These are phyloP conservation scores for Anastrepha ludens DNA, from an alignment of 1,140 invertebrate genomes.

Conservation along the genomic window DNA sequence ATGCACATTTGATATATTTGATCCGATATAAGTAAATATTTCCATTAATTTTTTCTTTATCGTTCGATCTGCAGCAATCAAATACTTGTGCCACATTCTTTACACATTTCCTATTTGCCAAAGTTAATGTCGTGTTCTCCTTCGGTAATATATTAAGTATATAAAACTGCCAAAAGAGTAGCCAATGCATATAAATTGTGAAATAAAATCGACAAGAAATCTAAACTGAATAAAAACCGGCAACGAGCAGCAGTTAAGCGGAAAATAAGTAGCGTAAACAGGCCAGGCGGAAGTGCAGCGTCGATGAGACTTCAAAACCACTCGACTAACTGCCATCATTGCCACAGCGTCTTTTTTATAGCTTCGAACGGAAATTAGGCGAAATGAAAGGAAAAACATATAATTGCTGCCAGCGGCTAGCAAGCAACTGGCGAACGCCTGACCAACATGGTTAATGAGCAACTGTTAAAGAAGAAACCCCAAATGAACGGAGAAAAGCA, in stretches of 20 bases:
- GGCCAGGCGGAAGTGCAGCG: conserved; percentile 24
- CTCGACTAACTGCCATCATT: background rate
- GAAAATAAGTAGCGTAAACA: conserved; percentile 27
- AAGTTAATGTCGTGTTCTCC: too few species aligned
- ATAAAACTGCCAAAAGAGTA: too few species aligned
- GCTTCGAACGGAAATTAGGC: conserved; percentile 29
- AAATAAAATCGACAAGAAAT: background rate
- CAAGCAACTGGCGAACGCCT: background rate
- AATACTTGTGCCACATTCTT: too few species aligned
- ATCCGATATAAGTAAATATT: too few species aligned
- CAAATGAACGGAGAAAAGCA: background rate
- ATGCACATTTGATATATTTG: too few species aligned
- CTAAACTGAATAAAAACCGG: background rate
- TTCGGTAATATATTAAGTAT: too few species aligned
- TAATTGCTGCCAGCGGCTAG: conserved; percentile 47
- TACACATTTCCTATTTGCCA: too few species aligned
- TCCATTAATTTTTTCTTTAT: too few species aligned
- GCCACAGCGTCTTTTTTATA: background rate
- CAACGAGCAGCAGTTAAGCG: background rate
- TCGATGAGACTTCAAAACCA: conserved; percentile 4
- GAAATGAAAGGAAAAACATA: conserved; percentile 33
- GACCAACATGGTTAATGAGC: conserved; percentile 9
- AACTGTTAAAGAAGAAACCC: background rate
- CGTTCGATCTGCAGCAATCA: too few species aligned
- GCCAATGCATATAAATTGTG: background rate